Evolutionary conservation across 2,113 vertebrate genomes (phyloP).

Genomic region (Rhinolophus ferrumequinum): DNA sequence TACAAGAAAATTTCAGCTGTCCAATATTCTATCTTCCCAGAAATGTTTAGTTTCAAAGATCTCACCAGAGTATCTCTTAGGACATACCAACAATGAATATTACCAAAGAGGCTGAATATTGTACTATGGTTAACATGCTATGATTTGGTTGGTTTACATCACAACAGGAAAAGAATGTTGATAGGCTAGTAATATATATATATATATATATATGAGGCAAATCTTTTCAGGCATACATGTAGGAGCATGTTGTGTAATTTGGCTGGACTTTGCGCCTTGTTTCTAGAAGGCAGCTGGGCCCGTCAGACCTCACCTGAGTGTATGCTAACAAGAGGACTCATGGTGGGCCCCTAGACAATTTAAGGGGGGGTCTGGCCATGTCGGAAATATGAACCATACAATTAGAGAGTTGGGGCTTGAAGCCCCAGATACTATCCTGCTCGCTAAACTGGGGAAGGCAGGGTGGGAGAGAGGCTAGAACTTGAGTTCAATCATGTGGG

Average conservation of each 20-base stretch:
- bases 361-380: not conserved
- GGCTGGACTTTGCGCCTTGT: not conserved
- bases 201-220: not conserved
- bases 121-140: not conserved
- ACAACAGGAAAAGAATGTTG: not conserved
- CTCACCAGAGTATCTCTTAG: not conserved
- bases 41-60: slow-evolving; percentile 19
- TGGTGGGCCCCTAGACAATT: not conserved
- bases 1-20: not conserved
- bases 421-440: not conserved
- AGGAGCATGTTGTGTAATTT: not conserved
- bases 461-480: not conserved
- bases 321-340: not conserved
- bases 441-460: not conserved
- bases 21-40: not conserved
- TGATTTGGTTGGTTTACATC: not conserved
- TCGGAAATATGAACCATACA: not conserved
- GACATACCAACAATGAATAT: not conserved
- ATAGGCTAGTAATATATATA: not conserved
- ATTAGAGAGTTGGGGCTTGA: not conserved
- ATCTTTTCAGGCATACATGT: slow-evolving; percentile 5
- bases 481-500: not conserved
- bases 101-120: not conserved
- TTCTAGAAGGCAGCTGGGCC: not conserved
- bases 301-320: not conserved